phyloP scores from a whole-genome alignment of 2,888 invertebrate species.

The Watsonalla cultraria region DNA sequence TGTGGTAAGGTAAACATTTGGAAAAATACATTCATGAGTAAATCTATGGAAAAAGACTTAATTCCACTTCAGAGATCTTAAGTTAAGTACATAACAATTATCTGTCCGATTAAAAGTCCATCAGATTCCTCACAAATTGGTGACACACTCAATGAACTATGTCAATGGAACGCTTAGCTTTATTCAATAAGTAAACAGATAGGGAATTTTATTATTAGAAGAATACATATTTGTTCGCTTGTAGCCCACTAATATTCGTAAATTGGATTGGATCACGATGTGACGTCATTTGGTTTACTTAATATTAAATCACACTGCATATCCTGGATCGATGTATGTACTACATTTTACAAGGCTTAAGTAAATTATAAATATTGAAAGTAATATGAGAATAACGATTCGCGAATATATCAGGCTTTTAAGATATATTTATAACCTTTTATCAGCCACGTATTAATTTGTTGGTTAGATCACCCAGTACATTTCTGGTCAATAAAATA shows the following conservation, averaged over 20 bases:
- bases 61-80: too few relatives aligned
- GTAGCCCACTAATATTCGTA: neutral
- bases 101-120: too few relatives aligned
- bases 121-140: neutral
- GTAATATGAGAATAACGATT: too few relatives aligned
- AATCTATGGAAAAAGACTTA: neutral
- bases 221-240: neutral
- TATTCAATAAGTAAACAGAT: neutral
- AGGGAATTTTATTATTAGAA: neutral
- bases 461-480: too few relatives aligned
- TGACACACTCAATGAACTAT: too few relatives aligned
- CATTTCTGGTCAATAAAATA: too few relatives aligned
- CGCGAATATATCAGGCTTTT: too few relatives aligned
- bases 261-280: neutral
- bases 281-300: neutral
- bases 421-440: too few relatives aligned
- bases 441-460: too few relatives aligned
- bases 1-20: neutral
- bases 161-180: neutral
- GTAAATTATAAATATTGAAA: neutral
- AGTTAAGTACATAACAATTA: neutral
- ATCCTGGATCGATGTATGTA: neutral
- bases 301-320: neutral
- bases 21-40: neutral
- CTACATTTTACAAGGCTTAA: neutral